Evolutionary conservation across 2,113 vertebrate genomes (phyloP), one percentile per base, ranked within the genome.

Genomic region (Scartelaos histophorus): DNA sequence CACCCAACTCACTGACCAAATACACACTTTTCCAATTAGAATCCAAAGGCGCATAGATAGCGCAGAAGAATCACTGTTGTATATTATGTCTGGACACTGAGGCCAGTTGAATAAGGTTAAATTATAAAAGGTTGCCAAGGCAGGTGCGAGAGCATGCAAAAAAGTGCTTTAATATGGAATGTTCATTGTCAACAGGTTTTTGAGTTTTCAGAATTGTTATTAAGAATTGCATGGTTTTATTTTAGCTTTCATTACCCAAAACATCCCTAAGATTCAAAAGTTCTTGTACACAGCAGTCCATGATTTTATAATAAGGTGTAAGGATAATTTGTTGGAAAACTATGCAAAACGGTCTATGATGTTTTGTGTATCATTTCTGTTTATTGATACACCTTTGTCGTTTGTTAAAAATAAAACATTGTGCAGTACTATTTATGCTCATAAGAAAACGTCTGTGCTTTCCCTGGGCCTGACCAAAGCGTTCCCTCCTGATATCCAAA

Each of bases 381-480:
- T 7, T 21, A 54, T 21, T 54, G 17, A 54, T 54, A 54, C 17
- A 54, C 16, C 19, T n/a, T 24, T 25, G 38, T 58, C 24, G 21
- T 25, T 58, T 58, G 21, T 58, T 58, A 58, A 58, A 61, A 34
- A 61, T 61, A 61, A 7, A 6, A 34, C 57, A 29, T 34, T 34
- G 24, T 5, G 22, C 15, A 34, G 57, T 34, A 7, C 24, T 29
- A 7, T 34, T 13, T 84, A 79, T 84, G 83, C 83, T 78, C 80
- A 68, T 83, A 87, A 70, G 71, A 64, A 89, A 87, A 91, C 82
- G 78, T 5, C 86, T 67, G 64, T 83, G 85, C 87, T 89, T 91
- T 91, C 84, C 34, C 69, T 91, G 89, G 83, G 89, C 86, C 77
- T 80, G 83, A 80, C 90, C 84, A 66, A n/a, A 71, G 67, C 25